These are phyloP conservation scores for Melopsittacus undulatus DNA, from an alignment of 2,797 vertebrate genomes.

Conservation along the genomic window DNA sequence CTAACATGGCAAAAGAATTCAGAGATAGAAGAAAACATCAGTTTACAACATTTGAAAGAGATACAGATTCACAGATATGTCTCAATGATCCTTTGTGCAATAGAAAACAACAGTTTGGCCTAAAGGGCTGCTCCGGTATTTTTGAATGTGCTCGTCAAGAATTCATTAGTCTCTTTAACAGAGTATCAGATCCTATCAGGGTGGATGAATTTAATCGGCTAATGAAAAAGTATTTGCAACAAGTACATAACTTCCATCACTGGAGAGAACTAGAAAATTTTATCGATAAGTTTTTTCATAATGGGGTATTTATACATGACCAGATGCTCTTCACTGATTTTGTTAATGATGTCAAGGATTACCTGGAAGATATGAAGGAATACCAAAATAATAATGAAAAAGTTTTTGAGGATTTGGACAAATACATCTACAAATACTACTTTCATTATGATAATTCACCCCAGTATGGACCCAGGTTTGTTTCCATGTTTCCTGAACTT, in stretches of 20 bases:
- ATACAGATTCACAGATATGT: slow-evolving; percentile 37
- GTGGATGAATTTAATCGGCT: slow-evolving; percentile 89
- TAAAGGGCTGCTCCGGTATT: slow-evolving; percentile 83
- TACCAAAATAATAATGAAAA: slow-evolving; percentile 81
- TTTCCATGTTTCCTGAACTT: slow-evolving; percentile 63
- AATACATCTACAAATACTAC: slow-evolving; percentile 90
- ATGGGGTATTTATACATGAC: slow-evolving; percentile 93
- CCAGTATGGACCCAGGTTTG: slow-evolving; percentile 87
- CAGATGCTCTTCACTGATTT: slow-evolving; percentile 97
- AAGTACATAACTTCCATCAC: slow-evolving; percentile 89
- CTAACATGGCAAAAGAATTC: slow-evolving; percentile 50
- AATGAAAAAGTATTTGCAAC: slow-evolving; percentile 88
- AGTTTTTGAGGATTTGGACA: slow-evolving; percentile 88
- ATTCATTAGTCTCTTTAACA: slow-evolving; percentile 87
- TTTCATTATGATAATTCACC: slow-evolving; percentile 85
- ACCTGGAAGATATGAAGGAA: slow-evolving; percentile 87
- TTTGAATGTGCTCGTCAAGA: slow-evolving; percentile 90
- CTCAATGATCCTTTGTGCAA: slow-evolving; percentile 22
- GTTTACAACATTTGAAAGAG: slow-evolving; percentile 41
- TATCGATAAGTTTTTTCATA: slow-evolving; percentile 88
- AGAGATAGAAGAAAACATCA: slow-evolving; percentile 41
- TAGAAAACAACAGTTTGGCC: slow-evolving; percentile 46
- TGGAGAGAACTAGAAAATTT: slow-evolving; percentile 93
- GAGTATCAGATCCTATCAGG: slow-evolving; percentile 84
- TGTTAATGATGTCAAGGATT: slow-evolving; percentile 89